Base-by-base conservation (phyloP, 1,140 invertebrate genomes). In the Argopecten irradians region DNA sequence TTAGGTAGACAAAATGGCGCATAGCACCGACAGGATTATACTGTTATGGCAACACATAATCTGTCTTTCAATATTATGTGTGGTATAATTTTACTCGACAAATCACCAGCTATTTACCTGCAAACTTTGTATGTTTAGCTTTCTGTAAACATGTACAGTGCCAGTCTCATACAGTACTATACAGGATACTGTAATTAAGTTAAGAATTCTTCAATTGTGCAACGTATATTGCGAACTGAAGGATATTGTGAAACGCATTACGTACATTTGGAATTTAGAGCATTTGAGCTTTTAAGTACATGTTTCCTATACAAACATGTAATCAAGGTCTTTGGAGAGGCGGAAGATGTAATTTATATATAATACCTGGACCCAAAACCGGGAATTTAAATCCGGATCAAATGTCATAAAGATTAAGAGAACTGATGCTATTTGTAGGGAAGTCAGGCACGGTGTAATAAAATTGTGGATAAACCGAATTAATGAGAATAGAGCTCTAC, bases 361-460 rank as follows among this genome's bases (percentile, higher is more conserved):
- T 71, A 5, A 71, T 71, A 71, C 55, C n/a, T 71, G 2, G n/a
- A 71, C 7, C 55, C n/a, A 71, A 71, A 71, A 71, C 14, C 9
- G 55, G 55, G 55, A 71, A 71, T 28, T 71, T n/a, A 71, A 71
- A 71, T 28, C 55, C 55, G 55, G 55, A 71, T 71, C n/a, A n/a
- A 28, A 71, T 71, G 55, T n/a, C 55, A n/a, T 71, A 71, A 28
- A 71, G n/a, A 71, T 71, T n/a, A n/a, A 71, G 55, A 71, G 55
- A n/a, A 28, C 22, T 22, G 22, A 28, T 5, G 55, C 11, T 71
- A 71, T 71, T 28, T 28, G 55, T 71, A 71, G n/a, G 0, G 16
- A n/a, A 71, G 55, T 22, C 55, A 71, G 55, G 43, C 43, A 14
- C 13, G 1, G 43, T 46, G 43, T 71, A n/a, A 71, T 71, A 71